Evolutionary conservation across 2,113 vertebrate species (phyloP).

Genomic region (Poeciliopsis retropinna): DNA sequence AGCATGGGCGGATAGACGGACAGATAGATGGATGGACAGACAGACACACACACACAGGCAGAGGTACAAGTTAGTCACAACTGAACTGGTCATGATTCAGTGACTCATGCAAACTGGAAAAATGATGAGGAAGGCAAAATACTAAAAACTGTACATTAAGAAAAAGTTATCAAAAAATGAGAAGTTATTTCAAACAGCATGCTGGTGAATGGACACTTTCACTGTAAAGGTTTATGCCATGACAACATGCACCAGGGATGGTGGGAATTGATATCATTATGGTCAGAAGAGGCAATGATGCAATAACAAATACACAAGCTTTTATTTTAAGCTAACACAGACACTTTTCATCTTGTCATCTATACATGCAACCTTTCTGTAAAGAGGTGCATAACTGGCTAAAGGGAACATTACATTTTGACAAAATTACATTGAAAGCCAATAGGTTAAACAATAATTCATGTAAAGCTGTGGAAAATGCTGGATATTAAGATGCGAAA

Average conservation of each 20-base stretch:
- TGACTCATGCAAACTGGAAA: conserved; percentile 52
- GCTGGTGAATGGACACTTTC: conserved; percentile 6
- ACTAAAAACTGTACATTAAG: conserved; percentile 26
- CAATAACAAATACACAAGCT: conserved; percentile 9
- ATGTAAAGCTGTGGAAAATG: neutral
- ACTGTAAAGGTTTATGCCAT: conserved; percentile 3
- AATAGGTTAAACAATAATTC: neutral
- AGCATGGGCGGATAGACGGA: conserved; percentile 44
- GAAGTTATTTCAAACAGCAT: conserved; percentile 2
- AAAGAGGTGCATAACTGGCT: neutral
- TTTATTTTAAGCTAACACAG: neutral
- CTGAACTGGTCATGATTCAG: conserved; percentile 40
- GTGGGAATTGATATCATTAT: conserved; percentile 14
- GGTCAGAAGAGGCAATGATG: neutral
- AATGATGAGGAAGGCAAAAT: conserved; percentile 25
- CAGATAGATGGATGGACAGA: conserved; percentile 3
- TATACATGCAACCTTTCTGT: neutral
- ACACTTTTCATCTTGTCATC: neutral
- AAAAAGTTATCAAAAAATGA: conserved; percentile 12
- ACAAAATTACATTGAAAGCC: neutral
- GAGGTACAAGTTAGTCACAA: conserved; percentile 66
- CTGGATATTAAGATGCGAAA: neutral
- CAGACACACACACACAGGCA: conserved; percentile 42
- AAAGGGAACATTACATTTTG: neutral
- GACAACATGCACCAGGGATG: conserved; percentile 25